Evolutionary conservation across 2,888 invertebrate genomes (phyloP), one percentile per base, ranked within the genome.

Genomic region (Andrena praecox): DNA sequence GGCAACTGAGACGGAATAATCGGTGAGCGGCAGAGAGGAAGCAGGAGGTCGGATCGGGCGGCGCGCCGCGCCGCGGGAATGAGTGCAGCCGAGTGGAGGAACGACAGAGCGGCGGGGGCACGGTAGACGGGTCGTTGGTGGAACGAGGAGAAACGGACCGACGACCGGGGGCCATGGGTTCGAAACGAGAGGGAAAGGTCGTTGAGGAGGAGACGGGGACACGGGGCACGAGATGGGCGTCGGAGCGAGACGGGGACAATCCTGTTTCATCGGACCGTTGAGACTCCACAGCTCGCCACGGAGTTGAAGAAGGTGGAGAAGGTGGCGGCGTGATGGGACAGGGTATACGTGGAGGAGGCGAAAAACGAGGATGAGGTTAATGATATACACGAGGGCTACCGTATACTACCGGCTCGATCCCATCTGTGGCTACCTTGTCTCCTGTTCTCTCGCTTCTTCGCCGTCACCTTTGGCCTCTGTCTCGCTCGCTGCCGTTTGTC

Each of bases 301-400:
- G 74, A 82, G 89, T 84, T 86, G 85, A 81, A 76, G 84, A 84
- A 80, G 85, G 54, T 54, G 20, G 35, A 35, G 35, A 35, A 35
- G 42, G 80, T 70, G 84, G 73, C 66, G 64, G 79, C 69, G 78
- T 69, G 78, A 74, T 64, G 84, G 80, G 78, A 73, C 80, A 70
- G 77, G 72, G 80, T 77, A 79, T 73, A 67, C 72, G 86, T 89
- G 87, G 86, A 73, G 77, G 85, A 89, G 89, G 88, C 90, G 88
- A 92, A 92, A 92, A 92, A 92, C 90, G 91, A 92, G 92, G 91
- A 92, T 91, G 90, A 92, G 92, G 92, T 93, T 92, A 93, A 93
- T 93, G 92, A 93, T 93, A 92, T 92, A 92, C 93, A 91, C 85
- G 86, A 89, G 88, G 89, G 91, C 92, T 92, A 92, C 91, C 89